phyloP scores from a whole-genome alignment of 2,797 vertebrate species.

The Pangasius krempfi region DNA sequence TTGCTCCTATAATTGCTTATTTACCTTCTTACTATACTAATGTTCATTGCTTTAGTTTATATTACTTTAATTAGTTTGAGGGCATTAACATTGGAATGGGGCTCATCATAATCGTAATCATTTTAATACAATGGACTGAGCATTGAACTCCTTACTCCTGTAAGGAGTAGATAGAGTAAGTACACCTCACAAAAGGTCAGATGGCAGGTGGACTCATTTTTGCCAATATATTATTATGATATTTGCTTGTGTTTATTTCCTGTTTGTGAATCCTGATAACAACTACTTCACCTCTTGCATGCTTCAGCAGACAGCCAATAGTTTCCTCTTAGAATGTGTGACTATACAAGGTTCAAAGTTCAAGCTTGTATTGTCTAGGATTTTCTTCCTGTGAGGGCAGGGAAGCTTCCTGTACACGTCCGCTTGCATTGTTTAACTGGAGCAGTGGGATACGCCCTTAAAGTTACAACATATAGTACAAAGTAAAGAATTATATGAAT shows the following conservation, averaged over 20 bases:
- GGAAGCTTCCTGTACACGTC: conserved; percentile 48
- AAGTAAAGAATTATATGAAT: conserved; percentile 12
- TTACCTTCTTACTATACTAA: neutral
- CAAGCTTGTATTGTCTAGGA: conserved; percentile 55
- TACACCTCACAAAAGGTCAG: neutral
- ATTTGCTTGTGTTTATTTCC: neutral
- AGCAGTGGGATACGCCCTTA: conserved; percentile 32
- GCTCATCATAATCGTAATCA: neutral
- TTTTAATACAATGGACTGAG: neutral
- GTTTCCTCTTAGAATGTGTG: conserved; percentile 39
- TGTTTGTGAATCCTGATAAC: neutral
- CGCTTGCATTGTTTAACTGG: conserved; percentile 48
- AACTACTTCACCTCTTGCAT: neutral
- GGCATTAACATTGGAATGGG: neutral
- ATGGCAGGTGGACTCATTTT: neutral
- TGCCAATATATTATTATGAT: neutral
- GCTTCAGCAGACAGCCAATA: conserved; percentile 8
- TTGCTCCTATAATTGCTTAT: neutral
- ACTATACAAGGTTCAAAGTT: conserved; percentile 46
- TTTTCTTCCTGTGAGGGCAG: conserved; percentile 34
- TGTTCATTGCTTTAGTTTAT: neutral
- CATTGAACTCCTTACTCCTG: neutral
- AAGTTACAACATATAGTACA: neutral
- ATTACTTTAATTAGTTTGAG: neutral
- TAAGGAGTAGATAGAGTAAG: neutral